Conservation (phyloP, 2,888 invertebrate genomes). For the Anthoptus insignis region DNA sequence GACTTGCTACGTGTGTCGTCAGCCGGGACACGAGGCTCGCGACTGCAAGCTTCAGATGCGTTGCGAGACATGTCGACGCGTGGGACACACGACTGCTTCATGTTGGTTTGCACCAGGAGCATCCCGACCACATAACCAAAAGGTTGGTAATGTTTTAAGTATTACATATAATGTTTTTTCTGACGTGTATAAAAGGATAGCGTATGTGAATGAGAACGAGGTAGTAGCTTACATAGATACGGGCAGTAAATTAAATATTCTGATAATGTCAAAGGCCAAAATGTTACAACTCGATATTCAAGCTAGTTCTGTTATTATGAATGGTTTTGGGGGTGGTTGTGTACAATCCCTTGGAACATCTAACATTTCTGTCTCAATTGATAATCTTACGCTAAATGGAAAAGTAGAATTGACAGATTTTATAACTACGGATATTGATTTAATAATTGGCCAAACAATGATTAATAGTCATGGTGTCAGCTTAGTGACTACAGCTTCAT, state of each 20-base stretch:
- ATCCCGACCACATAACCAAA: not conserved
- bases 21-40: conserved; percentile 41
- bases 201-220: not conserved
- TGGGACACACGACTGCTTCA: conserved; percentile 38
- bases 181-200: not conserved
- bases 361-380: not conserved
- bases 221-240: conserved; percentile 37
- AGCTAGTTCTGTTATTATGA: conserved; percentile 32
- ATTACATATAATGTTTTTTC: not conserved
- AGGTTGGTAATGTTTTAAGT: conserved; percentile 33
- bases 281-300: not conserved
- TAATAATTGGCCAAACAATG: conserved; percentile 28
- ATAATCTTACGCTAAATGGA: not conserved
- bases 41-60: conserved; percentile 31
- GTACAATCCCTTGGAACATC: conserved; percentile 20
- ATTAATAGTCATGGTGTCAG: conserved; percentile 17
- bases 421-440: conserved; percentile 15
- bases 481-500: conserved; percentile 16
- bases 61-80: conserved; percentile 42
- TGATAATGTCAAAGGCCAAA: conserved; percentile 2
- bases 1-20: conserved; percentile 43
- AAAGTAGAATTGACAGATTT: conserved; percentile 20
- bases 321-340: conserved; percentile 39
- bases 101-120: conserved; percentile 39
- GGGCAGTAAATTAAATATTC: conserved; percentile 40